phyloP scores from a whole-genome alignment of 2,888 invertebrate genomes.

The Cepaea hortensis region DNA sequence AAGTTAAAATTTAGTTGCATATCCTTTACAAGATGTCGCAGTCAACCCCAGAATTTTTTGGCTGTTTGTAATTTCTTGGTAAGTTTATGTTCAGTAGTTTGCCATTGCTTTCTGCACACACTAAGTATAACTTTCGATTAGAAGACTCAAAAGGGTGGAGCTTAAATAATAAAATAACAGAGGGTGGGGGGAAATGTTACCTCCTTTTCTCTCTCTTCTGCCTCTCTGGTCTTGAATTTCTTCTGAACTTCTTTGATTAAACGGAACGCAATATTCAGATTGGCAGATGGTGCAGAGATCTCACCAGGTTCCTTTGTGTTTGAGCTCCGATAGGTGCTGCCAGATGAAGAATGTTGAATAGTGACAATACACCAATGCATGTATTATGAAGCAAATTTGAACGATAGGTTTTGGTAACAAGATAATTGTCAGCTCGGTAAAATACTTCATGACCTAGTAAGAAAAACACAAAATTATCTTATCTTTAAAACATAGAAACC shows the following conservation, averaged over 20 bases:
- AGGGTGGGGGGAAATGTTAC: slow-evolving; percentile 73
- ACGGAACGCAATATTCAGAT: slow-evolving; percentile 96
- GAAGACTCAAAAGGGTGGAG: not conserved
- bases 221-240: slow-evolving; percentile 97
- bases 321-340: slow-evolving; percentile 91
- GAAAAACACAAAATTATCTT: too few species aligned
- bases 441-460: too few species aligned
- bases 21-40: too few species aligned
- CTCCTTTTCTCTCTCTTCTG: slow-evolving; percentile 98
- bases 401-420: not conserved
- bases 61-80: too few species aligned
- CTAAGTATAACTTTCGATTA: not conserved
- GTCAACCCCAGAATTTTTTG: too few species aligned
- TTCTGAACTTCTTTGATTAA: slow-evolving; percentile 99
- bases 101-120: too few species aligned
- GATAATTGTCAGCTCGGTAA: not conserved
- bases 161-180: not conserved
- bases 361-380: not conserved
- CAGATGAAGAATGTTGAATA: not conserved
- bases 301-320: slow-evolving; percentile 99
- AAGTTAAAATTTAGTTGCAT: too few species aligned
- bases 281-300: slow-evolving; percentile 94
- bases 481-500: too few species aligned
- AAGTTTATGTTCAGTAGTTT: too few species aligned
- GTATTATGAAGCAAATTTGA: not conserved